Conservation (phyloP, 2,113 vertebrate genomes). For the Lophius piscatorius region DNA sequence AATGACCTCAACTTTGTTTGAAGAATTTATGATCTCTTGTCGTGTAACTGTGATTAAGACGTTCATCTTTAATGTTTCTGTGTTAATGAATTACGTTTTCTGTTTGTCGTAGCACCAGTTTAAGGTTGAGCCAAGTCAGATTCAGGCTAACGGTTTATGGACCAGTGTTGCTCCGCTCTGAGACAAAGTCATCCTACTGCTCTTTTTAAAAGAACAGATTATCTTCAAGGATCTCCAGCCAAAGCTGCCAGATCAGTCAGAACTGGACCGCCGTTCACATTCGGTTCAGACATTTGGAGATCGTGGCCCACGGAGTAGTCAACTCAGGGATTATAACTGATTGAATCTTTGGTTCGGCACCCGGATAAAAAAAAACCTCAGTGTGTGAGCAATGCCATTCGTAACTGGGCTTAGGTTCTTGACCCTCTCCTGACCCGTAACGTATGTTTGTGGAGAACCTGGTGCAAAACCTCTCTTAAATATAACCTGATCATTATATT, state of each 20-base stretch:
- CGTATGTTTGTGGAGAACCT: too few relatives aligned
- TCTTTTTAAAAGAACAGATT: constrained; percentile 19
- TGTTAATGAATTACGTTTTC: too few relatives aligned
- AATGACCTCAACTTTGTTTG: constrained; percentile 11
- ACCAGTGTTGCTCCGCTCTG: neutral
- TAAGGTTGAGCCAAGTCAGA: neutral
- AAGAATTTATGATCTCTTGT: constrained; percentile 15
- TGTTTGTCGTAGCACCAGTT: neutral
- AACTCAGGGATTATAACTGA: too few relatives aligned
- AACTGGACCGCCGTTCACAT: neutral
- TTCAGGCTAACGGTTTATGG: neutral
- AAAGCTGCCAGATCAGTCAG: neutral
- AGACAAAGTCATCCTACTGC: neutral
- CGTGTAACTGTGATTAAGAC: constrained; percentile 29
- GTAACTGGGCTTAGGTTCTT: too few relatives aligned
- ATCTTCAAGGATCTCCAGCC: constrained; percentile 17
- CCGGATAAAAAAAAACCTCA: too few relatives aligned
- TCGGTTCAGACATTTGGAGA: too few relatives aligned
- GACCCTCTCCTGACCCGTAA: too few relatives aligned
- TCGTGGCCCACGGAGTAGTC: too few relatives aligned
- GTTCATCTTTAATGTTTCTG: neutral
- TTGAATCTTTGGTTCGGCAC: too few relatives aligned
- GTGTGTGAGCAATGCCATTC: too few relatives aligned
- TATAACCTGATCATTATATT: too few relatives aligned
- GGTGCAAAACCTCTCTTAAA: too few relatives aligned